These are phyloP conservation scores for Drosophila melanosoma DNA, from an alignment of 2,888 invertebrate species.

Conservation along the genomic window DNA sequence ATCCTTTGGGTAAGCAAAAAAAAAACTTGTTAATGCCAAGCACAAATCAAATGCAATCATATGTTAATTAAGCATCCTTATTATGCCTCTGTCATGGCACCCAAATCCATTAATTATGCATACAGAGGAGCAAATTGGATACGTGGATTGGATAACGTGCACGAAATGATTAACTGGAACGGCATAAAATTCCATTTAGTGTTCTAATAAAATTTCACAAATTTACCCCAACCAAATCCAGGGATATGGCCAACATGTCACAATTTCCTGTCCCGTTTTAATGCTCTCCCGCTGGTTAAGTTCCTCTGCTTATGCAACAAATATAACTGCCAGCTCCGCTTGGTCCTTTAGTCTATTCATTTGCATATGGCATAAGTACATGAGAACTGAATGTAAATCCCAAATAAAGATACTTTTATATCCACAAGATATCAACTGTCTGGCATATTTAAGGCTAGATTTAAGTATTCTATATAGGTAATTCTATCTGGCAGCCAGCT, in stretches of 20 bases:
- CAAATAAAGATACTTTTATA: constrained; percentile 18
- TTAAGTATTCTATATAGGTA: constrained; percentile 9
- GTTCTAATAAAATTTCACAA: constrained; percentile 39
- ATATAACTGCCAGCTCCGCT: constrained; percentile 42
- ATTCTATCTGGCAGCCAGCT: constrained; percentile 10
- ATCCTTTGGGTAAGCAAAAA: constrained; percentile 83
- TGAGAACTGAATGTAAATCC: constrained; percentile 31
- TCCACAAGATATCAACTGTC: constrained; percentile 19
- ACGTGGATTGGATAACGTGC: constrained; percentile 29
- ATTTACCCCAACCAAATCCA: constrained; percentile 18
- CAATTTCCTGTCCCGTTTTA: constrained; percentile 20
- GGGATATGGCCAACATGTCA: constrained; percentile 33
- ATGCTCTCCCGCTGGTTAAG: not conserved
- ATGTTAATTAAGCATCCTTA: constrained; percentile 35
- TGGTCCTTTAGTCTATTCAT: constrained; percentile 46
- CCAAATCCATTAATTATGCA: constrained; percentile 1
- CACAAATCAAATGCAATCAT: constrained; percentile 12
- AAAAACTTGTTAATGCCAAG: not conserved
- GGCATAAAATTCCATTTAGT: constrained; percentile 19
- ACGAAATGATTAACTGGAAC: constrained; percentile 35
- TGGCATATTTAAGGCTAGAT: constrained; percentile 16
- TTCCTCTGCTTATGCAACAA: constrained; percentile 5
- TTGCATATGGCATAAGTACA: constrained; percentile 38
- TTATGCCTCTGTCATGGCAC: not conserved
- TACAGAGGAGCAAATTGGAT: constrained; percentile 22